Base-by-base conservation (phyloP, 2,113 vertebrate genomes). In the Rynchops niger region DNA sequence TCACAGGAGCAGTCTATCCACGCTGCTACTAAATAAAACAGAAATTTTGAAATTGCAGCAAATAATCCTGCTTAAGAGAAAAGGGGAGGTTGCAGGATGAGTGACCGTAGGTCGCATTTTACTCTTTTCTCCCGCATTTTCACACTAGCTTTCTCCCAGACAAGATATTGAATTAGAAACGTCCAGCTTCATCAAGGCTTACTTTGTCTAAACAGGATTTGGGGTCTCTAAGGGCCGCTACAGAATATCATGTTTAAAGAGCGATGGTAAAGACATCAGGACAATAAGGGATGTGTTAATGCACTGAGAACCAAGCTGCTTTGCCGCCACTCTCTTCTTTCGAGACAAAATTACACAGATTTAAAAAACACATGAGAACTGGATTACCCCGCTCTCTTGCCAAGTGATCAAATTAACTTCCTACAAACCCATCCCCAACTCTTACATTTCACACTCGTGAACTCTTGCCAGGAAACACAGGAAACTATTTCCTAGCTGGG, bases 391-490 rank as follows among this genome's bases (percentile, higher is more conserved):
- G 5, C 18, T 73, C 74, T 47, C 84, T 5, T 34, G 76, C 92
- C 88, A 88, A 90, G 85, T 1, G 90, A 95, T 93, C 90, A 66
- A 88, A 82, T 96, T 58, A 86, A 88, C 92, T 94, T 94, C 73
- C 65, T 92, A 86, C 56, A 81, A 78, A 70, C 53, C 40, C 52
- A 45, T 25, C 83, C 86, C 77, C 36, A 84, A 84, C 55, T 80
- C 94, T 89, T 55, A 27, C 25, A 12, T 94, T 91, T 95, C 93
- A 69, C 52, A 72, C 52, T 52, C 7, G 2, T 40, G 56, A 69
- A 59, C 47, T 63, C 74, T 47, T 56, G 91, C 83, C 92, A 95
- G 86, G 63, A 90, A 94, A 85, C 43, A 87, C 36, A 69, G 77
- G 70, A 59, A 95, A 95, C 52, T 42, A 34, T 45, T 93, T 96